Evolutionary conservation across 2,113 vertebrate species (phyloP), one percentile per base, ranked within the genome.

Genomic region (Coturnix japonica): DNA sequence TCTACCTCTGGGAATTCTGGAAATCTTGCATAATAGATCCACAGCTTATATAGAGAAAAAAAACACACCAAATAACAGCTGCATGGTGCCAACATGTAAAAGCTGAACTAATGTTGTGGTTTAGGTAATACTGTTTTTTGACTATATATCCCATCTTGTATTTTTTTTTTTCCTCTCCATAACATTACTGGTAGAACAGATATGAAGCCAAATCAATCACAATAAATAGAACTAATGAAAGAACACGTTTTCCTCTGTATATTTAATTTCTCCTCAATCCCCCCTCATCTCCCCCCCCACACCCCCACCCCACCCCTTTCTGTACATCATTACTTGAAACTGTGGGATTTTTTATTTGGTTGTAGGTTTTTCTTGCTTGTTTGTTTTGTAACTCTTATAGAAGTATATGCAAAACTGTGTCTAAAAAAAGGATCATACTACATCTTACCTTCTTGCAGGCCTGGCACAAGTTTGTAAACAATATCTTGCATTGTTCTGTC

Each of bases 401-500:
- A 51, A 35, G 6, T 19, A 81, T 8, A 11, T 43, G 5, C 23
- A 88, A 85, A 85, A 14, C 11, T 11, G 56, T 25, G 18, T 82
- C 39, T 71, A 85, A 28, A 57, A 30, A 57, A 35, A 59, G 59
- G 13, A 53, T 30, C 19, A 31, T 6, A 67, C 7, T 6, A 30
- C 44, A 76, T 93, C 98, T 97, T 76, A 99, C 99, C 99, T 98
- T 99, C 99, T 94, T 99, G 99, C 85, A 99, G 98, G 94, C 99
- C 99, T 80, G 99, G 99, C 54, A 99, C 99, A 98, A 99, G 96
- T 91, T 99, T 99, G 98, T 99, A 99, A 96, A 99, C 99, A 93
- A 99, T 99, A 97, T 99, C 99, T 96, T 99, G 99, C 99, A 99
- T 99, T 97, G 99, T 99, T 98, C 99, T 98, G 97, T 99, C 99